Percentiles rank a stretch among this genome's conserved stretches.
phyloP scores from a whole-genome alignment of 2,113 vertebrate genomes.

The Candoia aspera region DNA sequence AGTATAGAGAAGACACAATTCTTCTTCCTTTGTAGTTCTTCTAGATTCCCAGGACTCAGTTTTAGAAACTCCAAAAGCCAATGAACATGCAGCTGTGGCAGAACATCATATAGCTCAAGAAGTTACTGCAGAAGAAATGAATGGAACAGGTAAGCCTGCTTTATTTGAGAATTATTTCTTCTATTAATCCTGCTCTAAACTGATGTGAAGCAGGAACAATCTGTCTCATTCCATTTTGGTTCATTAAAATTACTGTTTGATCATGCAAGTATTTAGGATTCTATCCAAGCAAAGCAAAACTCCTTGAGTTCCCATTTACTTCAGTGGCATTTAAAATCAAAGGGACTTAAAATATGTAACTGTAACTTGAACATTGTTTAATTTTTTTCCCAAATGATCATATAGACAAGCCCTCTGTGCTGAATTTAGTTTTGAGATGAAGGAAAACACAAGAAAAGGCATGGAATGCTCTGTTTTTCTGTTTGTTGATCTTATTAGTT shows the following conservation, averaged over 20 bases:
- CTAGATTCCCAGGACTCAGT: slow-evolving; percentile 87
- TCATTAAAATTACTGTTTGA: not conserved
- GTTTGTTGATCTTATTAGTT: not conserved
- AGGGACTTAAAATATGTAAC: not conserved
- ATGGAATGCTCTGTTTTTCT: not conserved
- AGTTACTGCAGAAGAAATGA: slow-evolving; percentile 61
- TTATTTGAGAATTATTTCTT: not conserved
- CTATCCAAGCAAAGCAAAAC: not conserved
- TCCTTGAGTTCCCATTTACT: not conserved
- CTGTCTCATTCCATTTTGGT: not conserved
- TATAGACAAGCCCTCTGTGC: not conserved
- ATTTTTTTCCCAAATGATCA: not conserved
- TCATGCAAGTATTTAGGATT: not conserved
- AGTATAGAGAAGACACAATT: not conserved
- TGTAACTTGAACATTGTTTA: not conserved
- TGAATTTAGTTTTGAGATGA: not conserved
- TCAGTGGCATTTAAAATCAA: not conserved
- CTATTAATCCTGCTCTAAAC: not conserved
- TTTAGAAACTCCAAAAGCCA: slow-evolving; percentile 53
- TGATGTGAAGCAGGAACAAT: not conserved
- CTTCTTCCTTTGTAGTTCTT: slow-evolving; percentile 70
- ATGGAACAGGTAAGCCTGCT: slow-evolving; percentile 66
- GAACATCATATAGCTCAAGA: slow-evolving; percentile 44
- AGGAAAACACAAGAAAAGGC: not conserved
- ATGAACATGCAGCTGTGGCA: slow-evolving; percentile 41